phyloP scores from a whole-genome alignment of 2,113 vertebrate genomes.

The Murina feae region DNA sequence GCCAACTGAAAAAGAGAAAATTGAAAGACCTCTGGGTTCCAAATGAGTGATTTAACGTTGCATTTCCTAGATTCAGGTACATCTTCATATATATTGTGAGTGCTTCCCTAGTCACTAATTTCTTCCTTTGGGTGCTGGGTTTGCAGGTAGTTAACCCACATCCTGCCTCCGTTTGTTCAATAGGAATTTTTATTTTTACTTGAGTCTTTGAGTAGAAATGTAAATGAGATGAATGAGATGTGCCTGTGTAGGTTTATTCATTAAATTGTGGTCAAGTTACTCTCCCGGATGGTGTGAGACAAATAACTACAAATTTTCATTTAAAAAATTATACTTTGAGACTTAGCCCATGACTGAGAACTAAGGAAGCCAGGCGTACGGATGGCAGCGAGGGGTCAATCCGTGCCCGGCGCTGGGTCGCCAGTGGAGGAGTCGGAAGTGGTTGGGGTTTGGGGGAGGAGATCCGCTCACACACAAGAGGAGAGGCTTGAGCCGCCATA shows the following conservation, averaged over 20 bases:
- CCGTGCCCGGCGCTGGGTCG: slow-evolving; percentile 47
- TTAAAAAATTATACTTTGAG: neutral
- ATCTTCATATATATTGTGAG: neutral
- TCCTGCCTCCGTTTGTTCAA: slow-evolving; percentile 12
- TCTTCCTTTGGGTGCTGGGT: neutral
- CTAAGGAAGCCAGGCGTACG: slow-evolving; percentile 11
- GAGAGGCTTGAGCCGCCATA: slow-evolving; percentile 66
- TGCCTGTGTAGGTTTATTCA: slow-evolving; percentile 6
- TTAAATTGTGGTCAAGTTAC: neutral
- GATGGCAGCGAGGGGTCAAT: slow-evolving; percentile 67
- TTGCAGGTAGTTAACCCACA: slow-evolving; percentile 22
- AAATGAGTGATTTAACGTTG: neutral
- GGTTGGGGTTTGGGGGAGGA: slow-evolving; percentile 72
- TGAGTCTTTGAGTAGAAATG: slow-evolving; percentile 13
- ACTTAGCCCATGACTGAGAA: neutral
- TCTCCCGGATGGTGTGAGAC: neutral
- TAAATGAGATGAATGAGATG: slow-evolving; percentile 33
- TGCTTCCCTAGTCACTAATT: neutral
- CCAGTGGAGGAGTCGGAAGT: slow-evolving; percentile 71
- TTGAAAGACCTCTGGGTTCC: neutral
- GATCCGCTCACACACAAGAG: slow-evolving; percentile 68
- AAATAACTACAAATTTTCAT: slow-evolving; percentile 37
- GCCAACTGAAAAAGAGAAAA: neutral
- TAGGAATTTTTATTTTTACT: neutral
- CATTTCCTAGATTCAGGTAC: neutral